Base-by-base conservation (phyloP, 2,888 invertebrate genomes). In the Exephanes ischioxanthus region DNA sequence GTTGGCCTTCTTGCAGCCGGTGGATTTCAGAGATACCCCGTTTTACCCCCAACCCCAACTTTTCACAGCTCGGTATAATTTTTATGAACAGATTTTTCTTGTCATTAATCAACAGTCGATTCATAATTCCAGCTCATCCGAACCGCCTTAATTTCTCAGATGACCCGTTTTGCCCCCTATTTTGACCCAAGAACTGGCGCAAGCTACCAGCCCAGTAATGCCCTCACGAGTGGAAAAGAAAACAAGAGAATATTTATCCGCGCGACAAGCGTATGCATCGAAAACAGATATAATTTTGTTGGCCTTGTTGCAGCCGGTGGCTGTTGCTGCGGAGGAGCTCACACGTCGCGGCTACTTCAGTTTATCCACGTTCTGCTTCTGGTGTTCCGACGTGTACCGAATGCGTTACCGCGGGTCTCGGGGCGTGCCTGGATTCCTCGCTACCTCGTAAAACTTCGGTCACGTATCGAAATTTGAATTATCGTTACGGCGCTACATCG, bases 381-480 rank as follows among this genome's bases (percentile, higher is more conserved):
- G 84, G 67, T 80, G 80, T 77, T 78, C 55, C 41, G 48, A 84
- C 80, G 84, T 80, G 84, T 68, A 58, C 33, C 14, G 84, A 84
- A 66, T 84, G 53, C 63, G 63, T 82, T 72, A 77, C 67, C 66
- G 45, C n/a, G 61, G 48, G 5, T 1, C 19, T 48, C 30, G 53
- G 48, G 37, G 30, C 70, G 53, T 58, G 75, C 53, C n/a, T 5
- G 19, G 55, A 48, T 55, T 78, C 66, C 72, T 37, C 71, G 53
- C 53, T n/a, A 26, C 53, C 77, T 77, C 73, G 68, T 85, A 75
- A 63, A 75, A 70, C 70, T 81, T 45, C 53, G 53, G 85, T 85
- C 85, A 85, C 85, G 85, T 85, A 82, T 75, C 70, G 75, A 75
- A 85, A 85, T 78, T 78, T 85, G 81, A 85, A 85, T 85, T 81